Evolutionary conservation across 2,113 vertebrate genomes (phyloP).

Genomic region (Pithys albifrons): DNA sequence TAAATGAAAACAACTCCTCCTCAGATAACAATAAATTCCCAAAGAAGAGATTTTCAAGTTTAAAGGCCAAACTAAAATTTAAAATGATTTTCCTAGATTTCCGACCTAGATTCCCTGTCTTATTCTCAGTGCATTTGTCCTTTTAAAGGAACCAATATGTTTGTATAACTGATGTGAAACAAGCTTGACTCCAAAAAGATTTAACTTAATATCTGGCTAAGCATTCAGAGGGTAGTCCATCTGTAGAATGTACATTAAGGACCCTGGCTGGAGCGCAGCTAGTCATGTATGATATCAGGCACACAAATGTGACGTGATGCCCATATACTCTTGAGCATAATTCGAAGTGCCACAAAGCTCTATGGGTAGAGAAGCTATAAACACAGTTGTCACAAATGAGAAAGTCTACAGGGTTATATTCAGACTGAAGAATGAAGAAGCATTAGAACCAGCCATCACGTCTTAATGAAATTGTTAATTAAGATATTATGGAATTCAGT

Average conservation of each 20-base stretch:
- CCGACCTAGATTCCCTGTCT: conserved; percentile 61
- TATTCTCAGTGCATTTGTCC: conserved; percentile 74
- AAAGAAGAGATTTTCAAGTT: conserved; percentile 50
- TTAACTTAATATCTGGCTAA: conserved; percentile 83
- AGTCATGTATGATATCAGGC: conserved; percentile 84
- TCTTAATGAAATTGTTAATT: conserved; percentile 82
- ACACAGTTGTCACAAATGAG: conserved; percentile 88
- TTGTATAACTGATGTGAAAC: conserved; percentile 83
- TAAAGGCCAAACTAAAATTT: conserved; percentile 45
- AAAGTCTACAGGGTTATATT: conserved; percentile 78
- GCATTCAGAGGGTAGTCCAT: conserved; percentile 76
- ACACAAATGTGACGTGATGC: conserved; percentile 91
- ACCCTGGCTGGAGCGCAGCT: conserved; percentile 73
- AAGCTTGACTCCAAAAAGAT: conserved; percentile 86
- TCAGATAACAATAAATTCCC: conserved; percentile 37
- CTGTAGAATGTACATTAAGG: conserved; percentile 77
- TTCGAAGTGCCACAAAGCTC: conserved; percentile 86
- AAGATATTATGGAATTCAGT: conserved; percentile 67
- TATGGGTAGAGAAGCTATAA: conserved; percentile 85
- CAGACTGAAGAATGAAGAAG: conserved; percentile 63
- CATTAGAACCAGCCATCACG: conserved; percentile 69
- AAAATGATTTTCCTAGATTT: conserved; percentile 66
- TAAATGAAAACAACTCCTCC: conserved; percentile 3
- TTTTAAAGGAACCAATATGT: conserved; percentile 84
- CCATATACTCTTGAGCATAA: conserved; percentile 89